These are phyloP conservation scores for Sarcoramphus papa DNA, from an alignment of 2,797 vertebrate species.

Conservation along the genomic window DNA sequence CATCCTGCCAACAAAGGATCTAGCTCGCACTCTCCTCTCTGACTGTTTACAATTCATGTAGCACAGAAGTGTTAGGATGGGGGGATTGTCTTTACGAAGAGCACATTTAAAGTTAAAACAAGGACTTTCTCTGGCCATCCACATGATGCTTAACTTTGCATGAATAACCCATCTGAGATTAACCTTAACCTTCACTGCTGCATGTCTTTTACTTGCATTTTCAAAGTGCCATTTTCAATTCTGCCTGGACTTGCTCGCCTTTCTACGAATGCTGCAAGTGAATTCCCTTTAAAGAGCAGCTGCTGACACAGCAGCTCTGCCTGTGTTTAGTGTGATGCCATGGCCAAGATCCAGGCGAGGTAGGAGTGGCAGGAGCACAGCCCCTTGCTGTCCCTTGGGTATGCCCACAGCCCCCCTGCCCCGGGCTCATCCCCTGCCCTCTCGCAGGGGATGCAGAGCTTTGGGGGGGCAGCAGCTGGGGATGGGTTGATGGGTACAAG, in stretches of 20 bases:
- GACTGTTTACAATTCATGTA: neutral
- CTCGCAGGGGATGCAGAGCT: neutral
- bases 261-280: neutral
- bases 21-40: neutral
- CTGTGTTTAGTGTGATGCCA: neutral
- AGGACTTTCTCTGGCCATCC: neutral
- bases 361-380: neutral
- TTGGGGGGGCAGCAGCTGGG: neutral
- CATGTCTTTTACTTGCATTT: neutral
- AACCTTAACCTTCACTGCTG: neutral
- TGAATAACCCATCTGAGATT: neutral
- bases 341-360: neutral
- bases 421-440: neutral
- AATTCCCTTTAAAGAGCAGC: conserved; percentile 26
- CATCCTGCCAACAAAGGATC: neutral
- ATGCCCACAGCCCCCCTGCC: neutral
- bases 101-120: neutral
- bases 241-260: conserved; percentile 18
- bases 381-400: neutral
- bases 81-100: neutral
- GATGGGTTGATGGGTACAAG: neutral
- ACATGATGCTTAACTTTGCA: neutral
- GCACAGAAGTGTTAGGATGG: neutral
- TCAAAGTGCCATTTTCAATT: neutral
- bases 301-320: conserved; percentile 10